These are phyloP conservation scores for Eucidaris tribuloides DNA, from an alignment of 35 echinoderm and acorn worm species.

Conservation along the genomic window DNA sequence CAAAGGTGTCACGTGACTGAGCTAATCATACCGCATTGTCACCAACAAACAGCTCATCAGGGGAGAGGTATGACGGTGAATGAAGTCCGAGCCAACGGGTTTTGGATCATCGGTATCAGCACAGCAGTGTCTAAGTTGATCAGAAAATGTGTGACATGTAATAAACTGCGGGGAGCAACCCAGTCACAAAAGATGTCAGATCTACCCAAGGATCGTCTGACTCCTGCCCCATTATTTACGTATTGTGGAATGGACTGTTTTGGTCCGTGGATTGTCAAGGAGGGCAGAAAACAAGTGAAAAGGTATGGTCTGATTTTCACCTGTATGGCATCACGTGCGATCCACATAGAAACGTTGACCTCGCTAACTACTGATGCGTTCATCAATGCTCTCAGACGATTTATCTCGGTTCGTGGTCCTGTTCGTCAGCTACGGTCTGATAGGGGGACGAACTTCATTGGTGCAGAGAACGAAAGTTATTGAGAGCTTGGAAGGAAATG, in stretches of 20 bases:
- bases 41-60: slow-evolving; percentile 23
- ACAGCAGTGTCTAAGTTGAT: slow-evolving; percentile 22
- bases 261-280: slow-evolving; percentile 27
- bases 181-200: slow-evolving; percentile 41
- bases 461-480: background rate
- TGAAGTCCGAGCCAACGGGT: slow-evolving; percentile 29
- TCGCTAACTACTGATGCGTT: slow-evolving; percentile 49
- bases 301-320: slow-evolving; percentile 56
- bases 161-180: background rate
- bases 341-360: slow-evolving; percentile 47
- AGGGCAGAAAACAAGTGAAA: slow-evolving; percentile 39
- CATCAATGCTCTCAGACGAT: slow-evolving; percentile 46
- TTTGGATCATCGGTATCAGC: slow-evolving; percentile 42
- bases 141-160: slow-evolving; percentile 4
- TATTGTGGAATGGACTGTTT: slow-evolving; percentile 57
- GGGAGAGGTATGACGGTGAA: slow-evolving; percentile 40
- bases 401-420: slow-evolving; percentile 42
- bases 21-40: slow-evolving; percentile 33
- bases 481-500: slow-evolving; percentile 10
- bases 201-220: slow-evolving; percentile 35
- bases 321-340: slow-evolving; percentile 45
- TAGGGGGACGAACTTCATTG: slow-evolving; percentile 41
- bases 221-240: slow-evolving; percentile 11
- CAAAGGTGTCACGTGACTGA: slow-evolving; percentile 31
- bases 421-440: slow-evolving; percentile 32